phyloP scores from a whole-genome alignment of 2,113 vertebrate genomes.

The Datnioides undecimradiatus region DNA sequence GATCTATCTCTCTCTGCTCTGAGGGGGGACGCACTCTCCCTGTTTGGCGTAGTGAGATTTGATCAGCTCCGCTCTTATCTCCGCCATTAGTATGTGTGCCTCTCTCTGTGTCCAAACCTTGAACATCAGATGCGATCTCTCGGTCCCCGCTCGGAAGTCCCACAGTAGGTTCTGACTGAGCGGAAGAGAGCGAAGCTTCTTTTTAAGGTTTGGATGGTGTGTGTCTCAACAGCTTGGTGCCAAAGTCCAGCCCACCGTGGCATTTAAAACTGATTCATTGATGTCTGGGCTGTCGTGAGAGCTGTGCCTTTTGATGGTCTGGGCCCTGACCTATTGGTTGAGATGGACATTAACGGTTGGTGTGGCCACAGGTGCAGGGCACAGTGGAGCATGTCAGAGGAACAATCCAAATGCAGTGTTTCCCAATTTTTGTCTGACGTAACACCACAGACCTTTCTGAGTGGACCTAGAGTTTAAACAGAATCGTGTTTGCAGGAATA shows the following conservation, averaged over 20 bases:
- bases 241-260: constrained; percentile 81
- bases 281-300: constrained; percentile 81
- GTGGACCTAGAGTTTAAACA: too few species aligned
- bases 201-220: constrained; percentile 78
- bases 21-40: constrained; percentile 80
- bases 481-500: too few species aligned
- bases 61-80: constrained; percentile 85
- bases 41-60: constrained; percentile 79
- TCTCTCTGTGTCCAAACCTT: constrained; percentile 82
- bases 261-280: constrained; percentile 80
- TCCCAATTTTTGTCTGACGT: not conserved
- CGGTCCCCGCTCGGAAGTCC: constrained; percentile 73
- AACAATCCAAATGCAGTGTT: not conserved
- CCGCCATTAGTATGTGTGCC: constrained; percentile 82
- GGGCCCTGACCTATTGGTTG: constrained; percentile 72
- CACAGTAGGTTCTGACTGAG: constrained; percentile 75
- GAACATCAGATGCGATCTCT: constrained; percentile 79
- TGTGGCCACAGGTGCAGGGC: constrained; percentile 73
- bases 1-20: constrained; percentile 81
- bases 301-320: constrained; percentile 77
- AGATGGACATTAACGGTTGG: constrained; percentile 77
- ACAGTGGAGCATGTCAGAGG: constrained; percentile 31
- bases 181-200: constrained; percentile 72
- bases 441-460: not conserved
- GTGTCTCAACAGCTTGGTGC: constrained; percentile 53